Percentiles rank a stretch among this genome's conserved stretches.
These are phyloP conservation scores for Alouatta palliata DNA, from an alignment of 2,113 vertebrate genomes.

Conservation along the genomic window DNA sequence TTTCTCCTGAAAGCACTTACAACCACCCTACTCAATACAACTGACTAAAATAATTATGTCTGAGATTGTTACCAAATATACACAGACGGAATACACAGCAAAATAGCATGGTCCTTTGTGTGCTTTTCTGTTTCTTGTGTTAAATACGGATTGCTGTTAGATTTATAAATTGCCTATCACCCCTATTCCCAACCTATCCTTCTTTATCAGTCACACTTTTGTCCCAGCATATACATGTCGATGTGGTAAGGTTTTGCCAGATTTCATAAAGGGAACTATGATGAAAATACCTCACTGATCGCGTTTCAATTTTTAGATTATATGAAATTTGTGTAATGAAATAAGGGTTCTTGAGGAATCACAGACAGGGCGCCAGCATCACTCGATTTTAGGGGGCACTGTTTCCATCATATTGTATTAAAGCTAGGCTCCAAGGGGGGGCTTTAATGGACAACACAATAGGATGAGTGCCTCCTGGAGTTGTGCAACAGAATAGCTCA, in stretches of 20 bases:
- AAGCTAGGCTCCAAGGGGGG: not conserved
- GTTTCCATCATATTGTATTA: not conserved
- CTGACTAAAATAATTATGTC: conserved; percentile 24
- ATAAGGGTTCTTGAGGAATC: not conserved
- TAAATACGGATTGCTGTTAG: not conserved
- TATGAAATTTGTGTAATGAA: not conserved
- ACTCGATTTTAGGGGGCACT: rapidly evolving
- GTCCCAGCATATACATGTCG: not conserved
- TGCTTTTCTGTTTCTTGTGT: not conserved
- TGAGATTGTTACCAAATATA: not conserved
- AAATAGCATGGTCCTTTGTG: not conserved
- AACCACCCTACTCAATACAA: not conserved
- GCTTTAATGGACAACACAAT: not conserved
- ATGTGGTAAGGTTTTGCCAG: not conserved
- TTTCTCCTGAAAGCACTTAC: not conserved
- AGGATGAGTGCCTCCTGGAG: not conserved
- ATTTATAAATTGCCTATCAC: not conserved
- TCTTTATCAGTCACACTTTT: not conserved
- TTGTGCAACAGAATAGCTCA: not conserved
- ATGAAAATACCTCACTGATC: not conserved
- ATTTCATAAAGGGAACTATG: not conserved
- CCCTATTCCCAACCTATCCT: not conserved
- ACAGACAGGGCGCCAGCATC: no score
- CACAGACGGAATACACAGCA: not conserved
- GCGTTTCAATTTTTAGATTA: not conserved